Percentiles rank a stretch among this genome's conserved stretches.
These are phyloP conservation scores for Rhabdophis nuchalis DNA, from an alignment of 2,797 vertebrate genomes.

Conservation along the genomic window DNA sequence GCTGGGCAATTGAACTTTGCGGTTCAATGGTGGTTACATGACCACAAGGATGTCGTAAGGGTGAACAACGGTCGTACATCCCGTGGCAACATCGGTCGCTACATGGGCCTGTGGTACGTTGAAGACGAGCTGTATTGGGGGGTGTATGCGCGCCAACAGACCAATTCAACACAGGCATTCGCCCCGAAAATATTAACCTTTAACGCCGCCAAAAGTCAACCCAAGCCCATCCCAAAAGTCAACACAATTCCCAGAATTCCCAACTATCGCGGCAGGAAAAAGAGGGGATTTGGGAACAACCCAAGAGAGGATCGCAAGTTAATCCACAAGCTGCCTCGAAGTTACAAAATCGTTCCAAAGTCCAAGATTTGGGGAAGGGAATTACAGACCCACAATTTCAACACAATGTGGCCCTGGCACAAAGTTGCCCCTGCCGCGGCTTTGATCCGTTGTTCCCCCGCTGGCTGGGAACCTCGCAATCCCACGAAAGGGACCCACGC, in stretches of 20 bases:
- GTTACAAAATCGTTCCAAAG: background rate
- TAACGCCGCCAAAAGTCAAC: background rate
- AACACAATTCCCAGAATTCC: background rate
- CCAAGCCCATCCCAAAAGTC: background rate
- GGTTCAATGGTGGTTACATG: too few relatives aligned
- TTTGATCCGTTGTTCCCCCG: background rate
- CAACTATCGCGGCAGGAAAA: background rate
- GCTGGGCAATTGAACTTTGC: too few relatives aligned
- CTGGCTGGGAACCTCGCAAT: background rate
- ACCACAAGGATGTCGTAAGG: background rate
- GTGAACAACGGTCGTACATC: background rate
- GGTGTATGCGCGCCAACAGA: background rate
- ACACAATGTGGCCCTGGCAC: background rate
- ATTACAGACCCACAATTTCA: background rate
- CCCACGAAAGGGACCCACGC: background rate
- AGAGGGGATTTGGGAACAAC: background rate
- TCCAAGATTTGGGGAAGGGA: background rate
- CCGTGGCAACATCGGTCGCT: fast-evolving
- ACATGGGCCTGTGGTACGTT: background rate
- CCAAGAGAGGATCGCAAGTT: background rate
- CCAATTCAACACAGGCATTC: background rate
- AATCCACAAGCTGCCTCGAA: background rate
- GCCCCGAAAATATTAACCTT: background rate
- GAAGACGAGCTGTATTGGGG: background rate
- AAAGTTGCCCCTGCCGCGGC: background rate